These are phyloP conservation scores for Parambassis ranga DNA, from an alignment of 2,797 vertebrate genomes.

Conservation along the genomic window DNA sequence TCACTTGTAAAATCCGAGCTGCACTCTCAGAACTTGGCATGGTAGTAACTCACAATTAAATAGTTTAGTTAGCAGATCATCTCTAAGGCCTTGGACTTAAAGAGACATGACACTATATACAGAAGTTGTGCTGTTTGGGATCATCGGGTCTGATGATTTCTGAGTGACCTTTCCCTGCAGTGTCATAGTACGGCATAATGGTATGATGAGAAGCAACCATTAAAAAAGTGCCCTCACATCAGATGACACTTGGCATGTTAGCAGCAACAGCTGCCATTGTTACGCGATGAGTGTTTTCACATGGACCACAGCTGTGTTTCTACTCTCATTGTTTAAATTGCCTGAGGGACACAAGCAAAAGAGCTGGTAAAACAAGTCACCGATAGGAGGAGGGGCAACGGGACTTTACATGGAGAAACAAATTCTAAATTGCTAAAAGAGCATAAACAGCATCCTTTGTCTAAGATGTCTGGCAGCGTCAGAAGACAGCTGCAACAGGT, in stretches of 20 bases:
- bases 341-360: conserved; percentile 31
- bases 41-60: neutral
- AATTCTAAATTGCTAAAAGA: conserved; percentile 12
- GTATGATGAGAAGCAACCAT: conserved; percentile 17
- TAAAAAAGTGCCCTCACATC: conserved; percentile 47
- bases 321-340: conserved; percentile 43
- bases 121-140: neutral
- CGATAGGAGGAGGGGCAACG: conserved; percentile 15
- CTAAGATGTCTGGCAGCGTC: neutral
- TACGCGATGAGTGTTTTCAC: neutral
- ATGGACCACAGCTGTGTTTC: conserved; percentile 52
- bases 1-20: conserved; percentile 27
- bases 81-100: neutral
- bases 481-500: neutral
- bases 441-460: conserved; percentile 8
- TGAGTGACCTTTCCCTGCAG: conserved; percentile 2
- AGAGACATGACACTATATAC: neutral
- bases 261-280: conserved; percentile 55
- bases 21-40: neutral
- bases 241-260: conserved; percentile 40
- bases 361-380: conserved; percentile 36
- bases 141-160: conserved; percentile 2
- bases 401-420: neutral
- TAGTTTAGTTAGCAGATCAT: neutral
- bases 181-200: conserved; percentile 4